phyloP scores from a whole-genome alignment of 2,888 invertebrate species.

The Biston betularia region DNA sequence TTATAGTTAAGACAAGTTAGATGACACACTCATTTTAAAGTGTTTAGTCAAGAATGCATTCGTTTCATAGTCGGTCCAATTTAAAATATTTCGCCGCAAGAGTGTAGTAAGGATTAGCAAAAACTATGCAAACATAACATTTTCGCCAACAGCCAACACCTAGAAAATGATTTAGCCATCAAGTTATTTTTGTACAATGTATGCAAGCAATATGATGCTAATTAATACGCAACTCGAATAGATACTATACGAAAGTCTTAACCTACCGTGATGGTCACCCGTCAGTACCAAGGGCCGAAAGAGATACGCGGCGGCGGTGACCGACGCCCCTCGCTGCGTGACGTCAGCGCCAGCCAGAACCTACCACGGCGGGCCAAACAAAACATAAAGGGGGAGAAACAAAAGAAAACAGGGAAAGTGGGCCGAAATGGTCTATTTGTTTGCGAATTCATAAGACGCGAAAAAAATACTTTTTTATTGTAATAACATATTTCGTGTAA shows the following conservation, averaged over 20 bases:
- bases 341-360: constrained; percentile 76
- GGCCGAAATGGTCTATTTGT: not conserved
- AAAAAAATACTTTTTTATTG: too few relatives aligned
- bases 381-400: constrained; percentile 50
- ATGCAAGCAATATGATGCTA: too few relatives aligned
- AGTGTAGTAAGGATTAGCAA: too few relatives aligned
- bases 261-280: constrained; percentile 54
- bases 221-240: not conserved
- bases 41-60: too few relatives aligned
- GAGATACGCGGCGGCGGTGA: constrained; percentile 81
- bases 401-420: constrained; percentile 24
- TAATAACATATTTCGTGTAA: too few relatives aligned
- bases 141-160: constrained; percentile 2
- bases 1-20: too few relatives aligned
- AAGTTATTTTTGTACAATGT: too few relatives aligned
- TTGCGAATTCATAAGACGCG: constrained; percentile 1
- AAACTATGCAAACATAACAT: not conserved
- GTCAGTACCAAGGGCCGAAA: constrained; percentile 85
- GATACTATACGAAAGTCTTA: constrained; percentile 10
- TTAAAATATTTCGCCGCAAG: not conserved
- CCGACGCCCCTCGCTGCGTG: constrained; percentile 66
- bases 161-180: too few relatives aligned
- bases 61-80: too few relatives aligned
- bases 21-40: too few relatives aligned
- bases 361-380: constrained; percentile 60